Evolutionary conservation across 2,113 vertebrate species (phyloP).

Genomic region (Salvator merianae): DNA sequence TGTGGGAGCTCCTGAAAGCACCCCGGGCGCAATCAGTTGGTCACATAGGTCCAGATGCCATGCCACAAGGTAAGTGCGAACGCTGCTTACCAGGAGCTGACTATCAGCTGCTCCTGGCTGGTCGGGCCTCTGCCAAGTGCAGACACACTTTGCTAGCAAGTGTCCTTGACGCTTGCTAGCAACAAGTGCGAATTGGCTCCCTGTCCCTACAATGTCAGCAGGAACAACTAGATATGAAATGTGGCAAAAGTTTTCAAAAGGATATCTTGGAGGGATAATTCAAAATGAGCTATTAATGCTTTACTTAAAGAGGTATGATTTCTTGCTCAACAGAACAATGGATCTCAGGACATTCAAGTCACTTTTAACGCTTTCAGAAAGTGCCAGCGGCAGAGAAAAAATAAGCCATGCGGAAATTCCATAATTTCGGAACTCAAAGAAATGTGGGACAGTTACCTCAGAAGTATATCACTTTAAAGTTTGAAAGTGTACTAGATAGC

Average conservation of each 20-base stretch:
- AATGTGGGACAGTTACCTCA: background rate
- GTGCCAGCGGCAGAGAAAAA: rapidly evolving
- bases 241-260: background rate
- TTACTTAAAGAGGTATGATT: background rate
- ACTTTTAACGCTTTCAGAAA: rapidly evolving
- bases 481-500: background rate
- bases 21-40: too few species aligned
- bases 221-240: background rate
- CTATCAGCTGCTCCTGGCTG: too few species aligned
- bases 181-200: background rate
- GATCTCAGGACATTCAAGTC: background rate
- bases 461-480: background rate
- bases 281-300: background rate
- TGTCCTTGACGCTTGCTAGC: too few species aligned
- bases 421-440: background rate
- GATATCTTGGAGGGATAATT: background rate
- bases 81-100: too few species aligned
- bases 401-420: too few species aligned
- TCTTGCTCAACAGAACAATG: slow-evolving; percentile 3
- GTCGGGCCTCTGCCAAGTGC: too few species aligned
- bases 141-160: too few species aligned
- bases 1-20: too few species aligned
- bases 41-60: too few species aligned
- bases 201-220: background rate
- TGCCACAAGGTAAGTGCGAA: too few species aligned